Evolutionary conservation across 2,888 invertebrate genomes (phyloP).

Genomic region (Phortica magna): DNA sequence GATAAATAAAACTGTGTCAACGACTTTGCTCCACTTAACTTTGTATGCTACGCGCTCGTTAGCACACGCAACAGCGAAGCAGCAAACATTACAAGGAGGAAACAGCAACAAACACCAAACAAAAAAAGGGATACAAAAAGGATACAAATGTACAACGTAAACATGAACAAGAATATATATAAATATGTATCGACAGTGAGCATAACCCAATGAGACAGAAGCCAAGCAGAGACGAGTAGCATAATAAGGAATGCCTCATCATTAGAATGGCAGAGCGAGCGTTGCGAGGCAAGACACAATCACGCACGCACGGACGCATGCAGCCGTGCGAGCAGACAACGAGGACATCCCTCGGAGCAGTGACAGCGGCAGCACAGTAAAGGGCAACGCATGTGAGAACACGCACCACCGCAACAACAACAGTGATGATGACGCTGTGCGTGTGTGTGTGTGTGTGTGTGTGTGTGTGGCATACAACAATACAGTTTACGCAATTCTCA

Average conservation of each 20-base stretch:
- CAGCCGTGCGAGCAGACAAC: constrained; percentile 34
- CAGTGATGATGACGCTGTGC: constrained; percentile 31
- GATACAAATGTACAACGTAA: neutral
- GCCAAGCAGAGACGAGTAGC: constrained; percentile 41
- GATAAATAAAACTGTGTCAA: constrained; percentile 65
- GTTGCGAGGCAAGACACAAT: constrained; percentile 9
- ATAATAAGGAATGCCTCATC: constrained; percentile 65
- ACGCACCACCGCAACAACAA: constrained; percentile 54
- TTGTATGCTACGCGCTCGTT: constrained; percentile 63
- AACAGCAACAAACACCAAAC: constrained; percentile 52
- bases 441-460: neutral
- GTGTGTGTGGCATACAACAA: constrained; percentile 52
- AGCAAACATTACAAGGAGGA: neutral
- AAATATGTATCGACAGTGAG: constrained; percentile 11
- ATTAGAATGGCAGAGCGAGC: constrained; percentile 56
- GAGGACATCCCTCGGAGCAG: constrained; percentile 55
- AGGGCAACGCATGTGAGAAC: constrained; percentile 15
- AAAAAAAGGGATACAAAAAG: constrained; percentile 57
- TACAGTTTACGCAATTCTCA: constrained; percentile 68
- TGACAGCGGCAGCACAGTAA: neutral
- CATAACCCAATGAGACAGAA: constrained; percentile 55
- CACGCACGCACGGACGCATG: constrained; percentile 36
- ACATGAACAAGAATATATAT: constrained; percentile 38
- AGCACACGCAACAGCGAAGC: constrained; percentile 55
- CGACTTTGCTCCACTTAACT: constrained; percentile 72